Conservation (phyloP, 2,113 vertebrate genomes). For the Petaurus breviceps region DNA sequence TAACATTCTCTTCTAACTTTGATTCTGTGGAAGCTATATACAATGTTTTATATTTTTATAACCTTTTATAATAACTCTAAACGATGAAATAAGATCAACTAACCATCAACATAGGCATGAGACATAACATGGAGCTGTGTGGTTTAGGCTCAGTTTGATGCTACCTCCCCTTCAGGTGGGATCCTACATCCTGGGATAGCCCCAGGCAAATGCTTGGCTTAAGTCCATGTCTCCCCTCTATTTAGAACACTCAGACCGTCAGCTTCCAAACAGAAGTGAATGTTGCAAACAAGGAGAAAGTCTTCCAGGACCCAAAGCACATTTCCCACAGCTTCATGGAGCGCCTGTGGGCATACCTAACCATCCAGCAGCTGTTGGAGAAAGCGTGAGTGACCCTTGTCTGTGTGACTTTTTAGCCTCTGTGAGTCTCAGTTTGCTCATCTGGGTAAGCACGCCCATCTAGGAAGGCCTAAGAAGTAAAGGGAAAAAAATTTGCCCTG, state of each 20-base stretch:
- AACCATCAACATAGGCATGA: background rate
- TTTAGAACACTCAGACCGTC: conserved; percentile 79
- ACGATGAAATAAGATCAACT: background rate
- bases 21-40: background rate
- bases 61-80: background rate
- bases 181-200: background rate
- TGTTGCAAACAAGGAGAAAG: conserved; percentile 76
- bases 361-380: conserved; percentile 92
- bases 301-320: conserved; percentile 77
- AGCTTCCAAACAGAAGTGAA: conserved; percentile 79
- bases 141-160: background rate
- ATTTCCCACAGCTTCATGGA: conserved; percentile 87
- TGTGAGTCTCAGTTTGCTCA: background rate
- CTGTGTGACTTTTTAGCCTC: background rate
- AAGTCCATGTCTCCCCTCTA: background rate
- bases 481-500: background rate
- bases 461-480: background rate
- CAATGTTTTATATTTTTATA: background rate
- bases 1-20: background rate
- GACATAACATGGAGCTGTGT: background rate
- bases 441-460: background rate
- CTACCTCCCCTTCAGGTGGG: background rate
- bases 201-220: background rate
- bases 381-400: conserved; percentile 84
- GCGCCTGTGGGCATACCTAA: conserved; percentile 95